Evolutionary conservation across 2,797 vertebrate genomes (phyloP), one percentile per base, ranked within the genome.

Genomic region (Fistularia tabacaria): DNA sequence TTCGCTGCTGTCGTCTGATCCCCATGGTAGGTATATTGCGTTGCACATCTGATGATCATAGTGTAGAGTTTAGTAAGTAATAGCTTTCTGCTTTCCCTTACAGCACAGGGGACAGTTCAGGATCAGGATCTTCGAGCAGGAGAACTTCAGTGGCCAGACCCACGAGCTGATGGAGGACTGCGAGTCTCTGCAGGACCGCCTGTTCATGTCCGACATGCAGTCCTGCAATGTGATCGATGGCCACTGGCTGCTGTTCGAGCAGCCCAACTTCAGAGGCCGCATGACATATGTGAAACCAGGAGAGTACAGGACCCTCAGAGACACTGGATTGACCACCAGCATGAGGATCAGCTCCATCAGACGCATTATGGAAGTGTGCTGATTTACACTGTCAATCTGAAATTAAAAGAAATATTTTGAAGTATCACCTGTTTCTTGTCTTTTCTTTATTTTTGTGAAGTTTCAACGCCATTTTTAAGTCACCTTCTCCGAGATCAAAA

Each of bases 151-250:
- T 42, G 80, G 85, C 36, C 81, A 83, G 71, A 79, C 79, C 63
- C 47, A 81, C n/a, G 87, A 88, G 71, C 57, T 90, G 61, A 83
- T 50, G 43, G 83, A 88, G n/a, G 80, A 87, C 71, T 85, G 88
- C 12, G 63, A 86, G 69, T 73, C 62, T n/a, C 54, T 85, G 37
- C 63, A 80, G 72, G 85, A 80, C 6, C 76, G 74, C 10, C 81
- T 79, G 62, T 66, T 36, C n/a, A 75, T 88, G 71, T 66, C 69
- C 1, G 83, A 90, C 38, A 82, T 71, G 62, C 82, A 82, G 75
- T 88, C 88, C 56, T 86, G 87, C 72, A 80, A 85, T 7, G 88
- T 89, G 69, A 76, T 80, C 82, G 85, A 88, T 0, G 87, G 88
- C 49, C 81, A 88, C 71, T 88, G 86, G 86, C 74, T 89, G 66